phyloP scores from a whole-genome alignment of 92 coral and sea anemone genomes.

The Epizoanthus rinbou region DNA sequence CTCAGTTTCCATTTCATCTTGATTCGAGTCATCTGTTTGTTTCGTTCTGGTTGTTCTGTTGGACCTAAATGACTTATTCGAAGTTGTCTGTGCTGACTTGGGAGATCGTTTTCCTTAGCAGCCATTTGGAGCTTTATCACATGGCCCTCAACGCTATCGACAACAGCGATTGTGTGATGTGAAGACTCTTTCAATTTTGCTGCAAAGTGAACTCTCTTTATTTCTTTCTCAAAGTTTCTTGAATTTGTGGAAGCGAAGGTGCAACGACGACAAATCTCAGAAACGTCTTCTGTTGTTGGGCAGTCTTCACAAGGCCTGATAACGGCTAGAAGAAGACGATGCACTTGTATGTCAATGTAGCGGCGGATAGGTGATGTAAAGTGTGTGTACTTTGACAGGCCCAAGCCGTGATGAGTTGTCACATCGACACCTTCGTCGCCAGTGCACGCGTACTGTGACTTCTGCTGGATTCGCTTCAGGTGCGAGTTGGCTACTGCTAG shows the following conservation, averaged over 20 bases:
- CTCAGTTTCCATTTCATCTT: constrained; percentile 67
- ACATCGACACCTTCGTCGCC: constrained; percentile 47
- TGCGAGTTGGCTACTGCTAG: constrained; percentile 68
- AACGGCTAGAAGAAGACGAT: constrained; percentile 63
- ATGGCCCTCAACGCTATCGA: constrained; percentile 62
- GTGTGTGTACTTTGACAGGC: constrained; percentile 67
- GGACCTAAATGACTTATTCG: constrained; percentile 68
- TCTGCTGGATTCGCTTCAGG: constrained; percentile 66
- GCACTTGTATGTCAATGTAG: constrained; percentile 86
- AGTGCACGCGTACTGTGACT: constrained; percentile 67
- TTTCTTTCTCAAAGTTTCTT: constrained; percentile 64
- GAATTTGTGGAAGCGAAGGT: constrained; percentile 66
- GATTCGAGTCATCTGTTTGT: constrained; percentile 23
- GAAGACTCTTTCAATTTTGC: constrained; percentile 52
- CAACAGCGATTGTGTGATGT: constrained; percentile 53
- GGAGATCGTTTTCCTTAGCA: constrained; percentile 58
- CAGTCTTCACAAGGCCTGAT: neutral
- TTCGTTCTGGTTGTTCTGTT: constrained; percentile 36
- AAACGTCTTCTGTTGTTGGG: constrained; percentile 59
- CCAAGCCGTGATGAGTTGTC: constrained; percentile 59
- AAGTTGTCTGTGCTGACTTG: constrained; percentile 53
- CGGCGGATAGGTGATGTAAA: constrained; percentile 97
- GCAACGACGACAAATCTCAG: constrained; percentile 75
- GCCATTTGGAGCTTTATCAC: constrained; percentile 53
- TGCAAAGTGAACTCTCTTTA: constrained; percentile 68